A percentile compares a stretch with the other conserved stretches of the same genome.
Evolutionary conservation across 2,113 vertebrate species (phyloP).

Genomic region (Melanerpes aurifrons): DNA sequence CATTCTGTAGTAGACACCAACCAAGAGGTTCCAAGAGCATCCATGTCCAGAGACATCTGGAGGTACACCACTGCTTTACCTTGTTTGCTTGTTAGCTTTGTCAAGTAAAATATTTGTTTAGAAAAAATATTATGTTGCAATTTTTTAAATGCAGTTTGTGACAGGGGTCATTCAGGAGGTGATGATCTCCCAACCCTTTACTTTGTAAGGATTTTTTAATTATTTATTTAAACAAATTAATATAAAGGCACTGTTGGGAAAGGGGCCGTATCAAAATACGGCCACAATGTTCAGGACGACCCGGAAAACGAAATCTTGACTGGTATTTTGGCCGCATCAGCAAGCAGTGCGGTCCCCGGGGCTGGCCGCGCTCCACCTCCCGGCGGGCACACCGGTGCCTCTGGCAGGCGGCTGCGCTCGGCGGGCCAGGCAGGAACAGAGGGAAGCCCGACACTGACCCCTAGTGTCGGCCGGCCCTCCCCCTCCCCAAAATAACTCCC

Average conservation of each 20-base stretch:
- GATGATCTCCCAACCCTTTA: background rate
- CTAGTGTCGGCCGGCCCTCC: background rate
- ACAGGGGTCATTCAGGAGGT: background rate
- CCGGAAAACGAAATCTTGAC: accelerated
- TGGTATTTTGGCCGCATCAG: accelerated
- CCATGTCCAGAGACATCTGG: background rate
- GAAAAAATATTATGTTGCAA: background rate
- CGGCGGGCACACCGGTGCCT: background rate
- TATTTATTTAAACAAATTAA: too few relatives aligned
- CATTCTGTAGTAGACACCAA: background rate
- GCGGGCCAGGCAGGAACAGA: background rate
- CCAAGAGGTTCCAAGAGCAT: background rate
- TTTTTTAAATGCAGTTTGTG: background rate
- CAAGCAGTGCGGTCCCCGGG: accelerated
- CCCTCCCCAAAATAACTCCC: accelerated
- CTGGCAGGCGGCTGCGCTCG: background rate
- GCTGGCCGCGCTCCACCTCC: too few relatives aligned
- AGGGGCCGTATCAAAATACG: accelerated
- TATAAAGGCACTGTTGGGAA: background rate
- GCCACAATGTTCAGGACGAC: too few relatives aligned
- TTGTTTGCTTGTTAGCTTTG: background rate
- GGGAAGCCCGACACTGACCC: slow-evolving; percentile 22
- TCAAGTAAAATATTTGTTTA: background rate
- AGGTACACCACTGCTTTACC: accelerated
- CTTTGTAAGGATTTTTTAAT: too few relatives aligned